phyloP scores from a whole-genome alignment of 2,797 vertebrate species.

The Eleutherodactylus coqui region DNA sequence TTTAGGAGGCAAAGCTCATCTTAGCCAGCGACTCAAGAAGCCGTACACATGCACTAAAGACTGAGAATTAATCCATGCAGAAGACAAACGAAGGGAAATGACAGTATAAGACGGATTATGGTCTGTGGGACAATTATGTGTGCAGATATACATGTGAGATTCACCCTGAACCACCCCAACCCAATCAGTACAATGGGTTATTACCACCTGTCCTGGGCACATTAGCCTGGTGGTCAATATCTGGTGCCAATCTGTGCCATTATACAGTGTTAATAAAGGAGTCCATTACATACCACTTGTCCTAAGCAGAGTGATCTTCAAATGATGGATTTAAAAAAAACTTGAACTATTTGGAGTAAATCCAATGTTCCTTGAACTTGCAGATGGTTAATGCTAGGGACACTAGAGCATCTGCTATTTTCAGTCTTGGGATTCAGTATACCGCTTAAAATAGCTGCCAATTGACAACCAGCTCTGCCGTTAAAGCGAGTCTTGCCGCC shows the following conservation, averaged over 20 bases:
- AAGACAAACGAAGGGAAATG: slow-evolving; percentile 9
- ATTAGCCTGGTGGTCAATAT: background rate
- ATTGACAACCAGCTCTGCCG: no score
- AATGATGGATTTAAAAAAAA: background rate
- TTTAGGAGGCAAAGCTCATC: background rate
- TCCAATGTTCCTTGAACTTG: background rate
- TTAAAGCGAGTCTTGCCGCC: no score
- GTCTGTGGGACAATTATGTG: background rate
- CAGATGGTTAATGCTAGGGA: background rate
- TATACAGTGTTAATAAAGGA: background rate
- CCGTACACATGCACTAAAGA: background rate
- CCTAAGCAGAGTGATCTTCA: background rate
- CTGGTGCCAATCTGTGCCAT: background rate
- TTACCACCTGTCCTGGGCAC: background rate
- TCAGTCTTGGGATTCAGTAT: no score
- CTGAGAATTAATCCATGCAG: background rate
- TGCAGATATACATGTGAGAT: background rate
- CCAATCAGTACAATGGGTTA: background rate
- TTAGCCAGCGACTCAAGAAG: background rate
- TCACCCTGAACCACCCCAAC: background rate
- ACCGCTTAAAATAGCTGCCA: no score
- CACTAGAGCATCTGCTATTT: background rate
- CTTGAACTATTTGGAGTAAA: background rate
- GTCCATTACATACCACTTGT: background rate
- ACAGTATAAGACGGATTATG: slow-evolving; percentile 3